A percentile compares a stretch with the other conserved stretches of the same genome.
Evolutionary conservation across 2,797 vertebrate species (phyloP).

Genomic region (Tenualosa ilisha): DNA sequence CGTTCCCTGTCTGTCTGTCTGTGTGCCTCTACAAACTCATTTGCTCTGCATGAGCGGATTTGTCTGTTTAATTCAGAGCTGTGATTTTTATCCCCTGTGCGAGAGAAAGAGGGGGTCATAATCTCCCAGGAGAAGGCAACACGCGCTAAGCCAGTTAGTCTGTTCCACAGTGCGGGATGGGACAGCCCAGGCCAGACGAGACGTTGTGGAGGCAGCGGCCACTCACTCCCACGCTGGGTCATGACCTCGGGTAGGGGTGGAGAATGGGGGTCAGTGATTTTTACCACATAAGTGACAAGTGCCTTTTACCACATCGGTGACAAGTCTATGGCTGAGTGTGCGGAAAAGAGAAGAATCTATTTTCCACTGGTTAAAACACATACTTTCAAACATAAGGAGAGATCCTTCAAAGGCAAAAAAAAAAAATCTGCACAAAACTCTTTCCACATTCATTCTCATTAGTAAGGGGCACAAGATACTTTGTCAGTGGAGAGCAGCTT

Average conservation of each 20-base stretch:
- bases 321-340: no score
- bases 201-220: background rate
- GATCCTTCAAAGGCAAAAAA: background rate
- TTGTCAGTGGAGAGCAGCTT: background rate
- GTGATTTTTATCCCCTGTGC: conserved; percentile 41
- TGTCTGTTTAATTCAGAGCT: conserved; percentile 46
- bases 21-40: background rate
- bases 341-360: no score
- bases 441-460: background rate
- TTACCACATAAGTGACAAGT: no score
- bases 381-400: background rate
- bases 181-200: background rate
- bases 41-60: conserved; percentile 37
- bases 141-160: conserved; percentile 34
- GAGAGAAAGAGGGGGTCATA: conserved; percentile 24
- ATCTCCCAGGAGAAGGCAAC: conserved; percentile 32
- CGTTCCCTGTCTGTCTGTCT: background rate
- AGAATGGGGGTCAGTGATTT: no score
- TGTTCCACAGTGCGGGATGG: background rate
- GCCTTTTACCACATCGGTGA: no score
- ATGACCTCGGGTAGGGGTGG: background rate
- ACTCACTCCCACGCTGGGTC: background rate
- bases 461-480: background rate
- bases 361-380: no score
- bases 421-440: background rate